Percentiles rank a stretch among this genome's conserved stretches.
Evolutionary conservation across 2,888 invertebrate genomes (phyloP).

Genomic region (Lasioglossum lativentre): DNA sequence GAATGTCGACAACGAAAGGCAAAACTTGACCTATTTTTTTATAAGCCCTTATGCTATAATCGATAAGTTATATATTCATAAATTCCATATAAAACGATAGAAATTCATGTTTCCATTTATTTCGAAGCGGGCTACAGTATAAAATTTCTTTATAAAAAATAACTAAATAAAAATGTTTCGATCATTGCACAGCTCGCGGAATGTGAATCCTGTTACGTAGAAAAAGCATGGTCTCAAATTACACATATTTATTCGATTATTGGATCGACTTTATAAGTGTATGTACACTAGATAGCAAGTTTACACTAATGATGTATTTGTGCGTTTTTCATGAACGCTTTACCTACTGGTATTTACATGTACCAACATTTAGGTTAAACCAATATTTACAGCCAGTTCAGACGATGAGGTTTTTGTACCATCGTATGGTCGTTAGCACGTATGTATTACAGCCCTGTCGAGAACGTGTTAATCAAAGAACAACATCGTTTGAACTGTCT

Average conservation of each 20-base stretch:
- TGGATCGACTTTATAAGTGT: slow-evolving; percentile 41
- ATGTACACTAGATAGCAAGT: slow-evolving; percentile 56
- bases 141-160: slow-evolving; percentile 27
- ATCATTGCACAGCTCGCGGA: slow-evolving; percentile 50
- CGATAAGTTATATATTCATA: slow-evolving; percentile 39
- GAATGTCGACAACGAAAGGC: slow-evolving; percentile 21
- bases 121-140: not conserved
- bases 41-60: slow-evolving; percentile 29
- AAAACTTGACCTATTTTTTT: slow-evolving; percentile 36
- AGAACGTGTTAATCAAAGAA: not conserved
- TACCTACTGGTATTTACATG: not conserved
- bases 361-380: not conserved
- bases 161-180: slow-evolving; percentile 42
- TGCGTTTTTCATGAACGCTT: slow-evolving; percentile 36
- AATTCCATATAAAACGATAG: slow-evolving; percentile 28
- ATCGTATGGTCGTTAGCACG: no score
- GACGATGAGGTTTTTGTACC: not conserved
- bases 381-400: slow-evolving; percentile 2
- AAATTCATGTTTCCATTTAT: slow-evolving; percentile 20
- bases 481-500: not conserved
- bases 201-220: slow-evolving; percentile 47
- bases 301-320: slow-evolving; percentile 28
- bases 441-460: no score
- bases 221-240: slow-evolving; percentile 47
- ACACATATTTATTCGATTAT: slow-evolving; percentile 47